Evolutionary conservation across 2,797 vertebrate species (phyloP).

Genomic region (Masticophis lateralis): DNA sequence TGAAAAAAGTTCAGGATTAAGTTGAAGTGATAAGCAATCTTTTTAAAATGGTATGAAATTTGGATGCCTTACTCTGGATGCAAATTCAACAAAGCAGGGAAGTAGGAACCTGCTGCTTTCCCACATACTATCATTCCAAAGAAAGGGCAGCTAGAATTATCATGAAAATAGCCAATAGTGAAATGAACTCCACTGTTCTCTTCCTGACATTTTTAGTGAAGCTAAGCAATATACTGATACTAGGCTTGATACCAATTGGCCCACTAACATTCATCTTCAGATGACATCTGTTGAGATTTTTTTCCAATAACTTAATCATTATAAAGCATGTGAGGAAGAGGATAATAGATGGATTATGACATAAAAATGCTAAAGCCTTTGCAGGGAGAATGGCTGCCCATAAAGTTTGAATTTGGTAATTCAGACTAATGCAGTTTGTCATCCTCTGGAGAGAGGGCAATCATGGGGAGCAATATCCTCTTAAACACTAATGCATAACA

Average conservation of each 20-base stretch:
- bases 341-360: constrained; percentile 80
- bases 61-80: not conserved
- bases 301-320: constrained; percentile 82
- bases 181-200: constrained; percentile 79
- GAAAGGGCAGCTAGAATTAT: constrained; percentile 67
- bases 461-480: constrained; percentile 82
- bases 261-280: constrained; percentile 85
- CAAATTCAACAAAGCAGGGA: constrained; percentile 11
- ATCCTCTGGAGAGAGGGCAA: constrained; percentile 80
- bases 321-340: constrained; percentile 75
- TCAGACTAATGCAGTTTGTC: constrained; percentile 84
- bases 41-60: not conserved
- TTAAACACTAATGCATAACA: constrained; percentile 84
- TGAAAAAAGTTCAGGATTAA: not conserved
- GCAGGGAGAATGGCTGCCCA: constrained; percentile 73
- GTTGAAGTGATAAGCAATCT: not conserved
- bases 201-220: constrained; percentile 75
- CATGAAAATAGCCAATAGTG: constrained; percentile 71
- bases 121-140: constrained; percentile 49
- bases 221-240: constrained; percentile 82
- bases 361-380: constrained; percentile 83
- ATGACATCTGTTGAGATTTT: constrained; percentile 88
- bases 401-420: constrained; percentile 84
- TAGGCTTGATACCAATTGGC: constrained; percentile 78
- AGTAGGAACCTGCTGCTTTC: constrained; percentile 54